Base-by-base conservation (phyloP, 2,113 vertebrate genomes). In the Lepidothrix coronata region DNA sequence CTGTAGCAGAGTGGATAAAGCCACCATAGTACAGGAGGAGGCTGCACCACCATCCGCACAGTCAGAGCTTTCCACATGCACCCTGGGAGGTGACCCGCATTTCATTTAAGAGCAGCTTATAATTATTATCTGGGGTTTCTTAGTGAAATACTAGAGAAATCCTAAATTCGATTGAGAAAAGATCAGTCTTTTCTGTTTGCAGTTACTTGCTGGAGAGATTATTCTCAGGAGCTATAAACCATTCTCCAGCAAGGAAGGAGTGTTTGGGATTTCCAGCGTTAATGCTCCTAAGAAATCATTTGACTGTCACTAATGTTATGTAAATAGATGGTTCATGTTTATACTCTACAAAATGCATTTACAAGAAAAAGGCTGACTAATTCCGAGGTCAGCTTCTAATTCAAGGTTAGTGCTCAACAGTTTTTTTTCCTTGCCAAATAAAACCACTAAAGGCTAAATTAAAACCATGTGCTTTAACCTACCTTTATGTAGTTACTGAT, bases 251-350 rank as follows among this genome's bases (percentile, higher is more conserved):
- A 89, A 79, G 71, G 74, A 93, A 95, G 62, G 86, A 91, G 70
- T 81, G 89, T 85, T 90, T 86, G 85, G 90, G 87, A 91, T 96
- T 97, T 95, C 93, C 81, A 93, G 82, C 30, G 67, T 80, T 91
- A 90, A 93, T 84, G 85, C 78, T 89, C 2, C 13, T 93, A 95
- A 94, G 95, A 96, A 95, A 95, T 95, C 82, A 88, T 88, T 91
- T 95, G 71, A 85, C 90, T 94, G 93, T 94, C 91, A 96, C 67
- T 88, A 83, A 80, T 6, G 2, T 88, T 95, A 93, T 88, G 90
- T 95, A 95, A 95, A 96, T 93, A 93, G 81, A 96, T 73, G 75
- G 91, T 88, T 96, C 90, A 39, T 96, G 93, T 96, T 95, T 96
- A 85, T 94, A 94, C 75, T 93, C 81, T 52, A 75, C 61, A 74